Evolutionary conservation across 2,113 vertebrate species (phyloP).

Genomic region (Colistium nudipinnis): DNA sequence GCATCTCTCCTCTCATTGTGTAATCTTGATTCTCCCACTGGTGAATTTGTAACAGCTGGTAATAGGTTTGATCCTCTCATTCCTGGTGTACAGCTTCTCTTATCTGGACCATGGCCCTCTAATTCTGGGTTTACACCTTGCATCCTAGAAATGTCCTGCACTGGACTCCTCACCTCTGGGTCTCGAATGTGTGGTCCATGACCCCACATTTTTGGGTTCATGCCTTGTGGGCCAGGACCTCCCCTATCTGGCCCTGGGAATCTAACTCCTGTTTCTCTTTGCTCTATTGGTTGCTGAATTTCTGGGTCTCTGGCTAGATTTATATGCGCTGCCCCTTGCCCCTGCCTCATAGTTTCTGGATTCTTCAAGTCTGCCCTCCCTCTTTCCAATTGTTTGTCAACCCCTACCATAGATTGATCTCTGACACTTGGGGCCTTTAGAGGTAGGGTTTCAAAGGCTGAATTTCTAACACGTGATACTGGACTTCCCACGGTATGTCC

Average conservation of each 20-base stretch:
- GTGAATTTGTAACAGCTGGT: slow-evolving; percentile 4
- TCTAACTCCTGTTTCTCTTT: slow-evolving; percentile 5
- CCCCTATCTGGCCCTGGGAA: slow-evolving; percentile 5
- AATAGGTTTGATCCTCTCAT: slow-evolving; percentile 13
- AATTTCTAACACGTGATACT: slow-evolving; percentile 16
- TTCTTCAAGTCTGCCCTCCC: not conserved
- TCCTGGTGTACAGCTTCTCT: not conserved
- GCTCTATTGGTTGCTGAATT: slow-evolving; percentile 5
- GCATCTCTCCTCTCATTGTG: slow-evolving; percentile 14
- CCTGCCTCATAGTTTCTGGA: not conserved
- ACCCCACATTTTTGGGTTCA: not conserved
- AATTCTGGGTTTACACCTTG: not conserved
- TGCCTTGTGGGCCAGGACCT: slow-evolving; percentile 5
- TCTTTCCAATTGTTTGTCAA: slow-evolving; percentile 5
- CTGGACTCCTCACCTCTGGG: not conserved
- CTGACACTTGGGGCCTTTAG: slow-evolving; percentile 4
- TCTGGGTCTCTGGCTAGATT: not conserved
- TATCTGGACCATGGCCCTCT: slow-evolving; percentile 5
- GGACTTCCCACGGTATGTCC: not conserved
- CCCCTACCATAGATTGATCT: slow-evolving; percentile 2
- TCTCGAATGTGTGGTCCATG: slow-evolving; percentile 10
- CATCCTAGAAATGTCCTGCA: not conserved
- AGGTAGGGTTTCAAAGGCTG: slow-evolving; percentile 3
- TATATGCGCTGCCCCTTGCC: slow-evolving; percentile 18
- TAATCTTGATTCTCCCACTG: not conserved